phyloP scores from a whole-genome alignment of 2,888 invertebrate genomes.

The Petrolisthes manimaculis region DNA sequence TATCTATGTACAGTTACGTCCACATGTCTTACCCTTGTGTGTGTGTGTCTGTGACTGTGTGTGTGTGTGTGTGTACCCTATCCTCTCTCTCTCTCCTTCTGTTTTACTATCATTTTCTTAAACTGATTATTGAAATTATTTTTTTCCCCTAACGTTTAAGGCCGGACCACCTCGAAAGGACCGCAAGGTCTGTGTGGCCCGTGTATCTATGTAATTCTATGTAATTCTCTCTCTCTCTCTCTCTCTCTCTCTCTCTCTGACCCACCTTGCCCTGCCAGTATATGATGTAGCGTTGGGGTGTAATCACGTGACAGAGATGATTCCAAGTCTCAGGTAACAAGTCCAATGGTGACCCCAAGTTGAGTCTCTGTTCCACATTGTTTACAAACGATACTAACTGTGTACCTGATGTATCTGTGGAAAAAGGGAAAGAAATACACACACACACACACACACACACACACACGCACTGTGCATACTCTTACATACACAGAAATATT shows the following conservation, averaged over 20 bases:
- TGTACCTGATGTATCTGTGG: conserved; percentile 36
- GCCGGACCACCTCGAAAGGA: too few species aligned
- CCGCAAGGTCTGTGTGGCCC: too few species aligned
- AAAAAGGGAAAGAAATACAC: background rate
- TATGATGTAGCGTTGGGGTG: background rate
- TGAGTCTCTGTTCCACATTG: conserved; percentile 22
- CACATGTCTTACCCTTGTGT: background rate
- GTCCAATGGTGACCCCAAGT: conserved; percentile 1
- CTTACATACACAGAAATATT: background rate
- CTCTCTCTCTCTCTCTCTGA: background rate
- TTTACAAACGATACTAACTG: conserved; percentile 27
- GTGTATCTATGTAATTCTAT: too few species aligned
- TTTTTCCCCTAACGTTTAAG: too few species aligned
- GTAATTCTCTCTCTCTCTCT: background rate
- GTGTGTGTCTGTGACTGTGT: background rate
- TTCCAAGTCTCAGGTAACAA: conserved; percentile 38
- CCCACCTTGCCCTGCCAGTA: conserved; percentile 40
- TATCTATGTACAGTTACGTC: background rate
- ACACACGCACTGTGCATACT: background rate
- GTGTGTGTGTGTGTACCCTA: background rate
- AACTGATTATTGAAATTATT: too few species aligned
- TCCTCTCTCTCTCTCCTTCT: background rate
- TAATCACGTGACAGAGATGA: conserved; percentile 34
- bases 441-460: background rate
- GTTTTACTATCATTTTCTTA: too few species aligned